These are phyloP conservation scores for Aphelenchoides avenae DNA, from an alignment of 1,140 invertebrate species.

Conservation along the genomic window DNA sequence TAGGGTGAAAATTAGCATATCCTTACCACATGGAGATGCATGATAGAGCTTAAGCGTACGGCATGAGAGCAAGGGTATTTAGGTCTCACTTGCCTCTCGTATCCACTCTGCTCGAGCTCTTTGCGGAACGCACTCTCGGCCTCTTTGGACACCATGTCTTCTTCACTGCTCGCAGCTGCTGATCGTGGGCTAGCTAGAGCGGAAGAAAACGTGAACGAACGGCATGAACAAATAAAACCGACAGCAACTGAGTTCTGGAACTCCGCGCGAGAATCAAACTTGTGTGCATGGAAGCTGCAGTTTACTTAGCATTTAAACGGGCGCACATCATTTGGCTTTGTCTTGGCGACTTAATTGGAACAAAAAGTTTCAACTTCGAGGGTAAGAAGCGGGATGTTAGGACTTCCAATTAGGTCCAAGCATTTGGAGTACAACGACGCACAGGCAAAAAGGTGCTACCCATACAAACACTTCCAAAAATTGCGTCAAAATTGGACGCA, in stretches of 20 bases:
- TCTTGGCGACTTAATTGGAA: too few relatives aligned
- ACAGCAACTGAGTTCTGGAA: constrained; percentile 6
- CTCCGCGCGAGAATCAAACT: constrained; percentile 1
- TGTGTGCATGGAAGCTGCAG: background rate
- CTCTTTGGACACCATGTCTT: constrained; percentile 28
- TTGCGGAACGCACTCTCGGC: constrained; percentile 28
- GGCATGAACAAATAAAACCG: too few relatives aligned
- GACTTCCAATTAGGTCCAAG: too few relatives aligned
- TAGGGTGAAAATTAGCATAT: background rate
- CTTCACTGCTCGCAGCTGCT: background rate
- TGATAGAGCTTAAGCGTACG: constrained; percentile 1
- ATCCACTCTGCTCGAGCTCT: constrained; percentile 22
- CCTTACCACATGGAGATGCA: background rate
- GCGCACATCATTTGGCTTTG: too few relatives aligned
- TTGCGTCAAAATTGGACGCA: too few relatives aligned
- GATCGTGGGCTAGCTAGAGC: too few relatives aligned
- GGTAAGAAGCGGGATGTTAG: too few relatives aligned
- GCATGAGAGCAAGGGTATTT: constrained; percentile 3
- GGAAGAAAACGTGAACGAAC: background rate
- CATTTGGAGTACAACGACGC: too few relatives aligned
- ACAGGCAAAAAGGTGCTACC: too few relatives aligned
- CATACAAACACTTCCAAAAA: too few relatives aligned
- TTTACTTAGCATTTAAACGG: too few relatives aligned
- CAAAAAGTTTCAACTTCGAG: too few relatives aligned
- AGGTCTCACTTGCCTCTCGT: constrained; percentile 21